Conservation (phyloP, 1,140 invertebrate genomes). For the Stegodyphus dumicola region DNA sequence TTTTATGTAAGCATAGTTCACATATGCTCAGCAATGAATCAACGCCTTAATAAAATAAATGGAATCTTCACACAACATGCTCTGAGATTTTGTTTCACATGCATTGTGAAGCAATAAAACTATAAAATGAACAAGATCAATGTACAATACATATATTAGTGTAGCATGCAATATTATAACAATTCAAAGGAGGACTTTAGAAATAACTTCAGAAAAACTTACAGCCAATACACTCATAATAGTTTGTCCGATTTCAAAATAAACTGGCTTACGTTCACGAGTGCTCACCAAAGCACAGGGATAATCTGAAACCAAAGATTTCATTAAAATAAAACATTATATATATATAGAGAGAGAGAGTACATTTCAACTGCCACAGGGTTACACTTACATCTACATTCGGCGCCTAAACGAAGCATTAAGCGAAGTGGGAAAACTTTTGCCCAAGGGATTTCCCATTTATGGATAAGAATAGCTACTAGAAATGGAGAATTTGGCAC, state of each 20-base stretch:
- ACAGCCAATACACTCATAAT: constrained; percentile 88
- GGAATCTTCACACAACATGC: too few species aligned
- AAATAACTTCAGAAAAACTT: constrained; percentile 64
- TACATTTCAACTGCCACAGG: too few species aligned
- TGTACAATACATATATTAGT: too few species aligned
- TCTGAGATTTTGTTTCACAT: too few species aligned
- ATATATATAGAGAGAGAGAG: too few species aligned
- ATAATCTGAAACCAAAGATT: constrained; percentile 73
- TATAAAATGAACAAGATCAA: too few species aligned
- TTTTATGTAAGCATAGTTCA: too few species aligned
- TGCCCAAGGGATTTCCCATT: constrained; percentile 89
- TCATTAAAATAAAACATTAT: neutral
- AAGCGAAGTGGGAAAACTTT: constrained; percentile 84
- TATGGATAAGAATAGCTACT: constrained; percentile 84
- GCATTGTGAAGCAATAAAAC: too few species aligned
- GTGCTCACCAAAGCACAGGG: constrained; percentile 87
- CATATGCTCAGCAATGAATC: too few species aligned
- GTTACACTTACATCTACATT: constrained; percentile 79
- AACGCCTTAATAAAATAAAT: too few species aligned
- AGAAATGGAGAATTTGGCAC: constrained; percentile 82
- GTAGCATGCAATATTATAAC: too few species aligned
- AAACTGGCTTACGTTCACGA: constrained; percentile 82
- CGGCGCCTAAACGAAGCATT: constrained; percentile 83
- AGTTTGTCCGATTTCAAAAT: constrained; percentile 89
- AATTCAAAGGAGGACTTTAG: too few species aligned